These are phyloP conservation scores for Mungos mungo DNA, from an alignment of 2,113 vertebrate genomes.

Conservation along the genomic window DNA sequence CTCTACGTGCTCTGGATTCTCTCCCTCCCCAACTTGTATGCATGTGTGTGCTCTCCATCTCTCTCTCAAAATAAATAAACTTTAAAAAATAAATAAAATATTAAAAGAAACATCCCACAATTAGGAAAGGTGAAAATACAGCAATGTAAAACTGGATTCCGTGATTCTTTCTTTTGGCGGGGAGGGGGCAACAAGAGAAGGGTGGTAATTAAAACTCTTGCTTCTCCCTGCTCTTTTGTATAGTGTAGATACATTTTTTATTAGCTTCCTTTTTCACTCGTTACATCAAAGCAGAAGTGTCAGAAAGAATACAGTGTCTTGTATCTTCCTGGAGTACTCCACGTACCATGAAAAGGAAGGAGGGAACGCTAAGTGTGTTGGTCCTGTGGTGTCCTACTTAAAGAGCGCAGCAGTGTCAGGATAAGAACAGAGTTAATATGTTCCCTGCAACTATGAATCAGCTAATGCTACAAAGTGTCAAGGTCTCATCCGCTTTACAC, in stretches of 20 bases:
- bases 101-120: not conserved
- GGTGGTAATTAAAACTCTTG: not conserved
- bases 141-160: not conserved
- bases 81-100: not conserved
- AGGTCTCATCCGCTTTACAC: not conserved
- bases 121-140: not conserved
- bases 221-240: conserved; percentile 7
- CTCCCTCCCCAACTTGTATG: too few species aligned
- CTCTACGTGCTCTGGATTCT: too few species aligned
- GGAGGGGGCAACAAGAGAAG: too few species aligned
- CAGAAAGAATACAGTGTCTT: not conserved
- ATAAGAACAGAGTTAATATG: not conserved
- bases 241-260: not conserved
- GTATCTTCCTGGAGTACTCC: not conserved
- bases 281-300: conserved; percentile 27
- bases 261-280: not conserved
- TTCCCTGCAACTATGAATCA: conserved; percentile 1
- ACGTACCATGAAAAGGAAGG: not conserved
- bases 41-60: too few species aligned
- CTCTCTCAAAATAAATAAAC: too few species aligned
- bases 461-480: conserved; percentile 44
- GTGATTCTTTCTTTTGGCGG: not conserved
- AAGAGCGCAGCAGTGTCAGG: not conserved
- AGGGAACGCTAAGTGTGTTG: not conserved
- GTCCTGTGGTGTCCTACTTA: not conserved